Conservation (phyloP, 2,888 invertebrate genomes). For the Cerastoderma edule region DNA sequence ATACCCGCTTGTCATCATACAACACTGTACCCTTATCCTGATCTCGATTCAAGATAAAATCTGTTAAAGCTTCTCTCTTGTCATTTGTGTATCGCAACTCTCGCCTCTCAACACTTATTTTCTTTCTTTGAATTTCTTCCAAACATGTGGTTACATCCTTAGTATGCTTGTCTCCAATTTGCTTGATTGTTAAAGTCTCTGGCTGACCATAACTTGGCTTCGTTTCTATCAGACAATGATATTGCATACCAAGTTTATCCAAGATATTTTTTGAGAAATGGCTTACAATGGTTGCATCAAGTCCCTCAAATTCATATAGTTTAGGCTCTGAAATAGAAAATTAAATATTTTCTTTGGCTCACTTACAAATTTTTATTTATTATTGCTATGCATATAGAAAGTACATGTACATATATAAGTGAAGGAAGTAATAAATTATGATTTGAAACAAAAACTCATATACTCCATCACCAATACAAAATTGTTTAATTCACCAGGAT, state of each 20-base stretch:
- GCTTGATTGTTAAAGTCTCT: conserved; percentile 20
- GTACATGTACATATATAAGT: no score
- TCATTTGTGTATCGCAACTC: not conserved
- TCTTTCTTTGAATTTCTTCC: not conserved
- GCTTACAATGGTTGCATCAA: conserved; percentile 33
- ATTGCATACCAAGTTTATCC: not conserved
- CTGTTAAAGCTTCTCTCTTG: not conserved
- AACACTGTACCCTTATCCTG: not conserved
- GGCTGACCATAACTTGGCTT: conserved; percentile 25
- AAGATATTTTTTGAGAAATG: conserved; percentile 31
- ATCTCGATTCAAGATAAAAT: not conserved
- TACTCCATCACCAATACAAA: no score
- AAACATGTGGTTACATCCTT: not conserved
- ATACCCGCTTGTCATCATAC: not conserved
- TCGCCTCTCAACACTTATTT: not conserved
- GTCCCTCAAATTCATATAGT: conserved; percentile 2
- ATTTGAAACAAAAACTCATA: no score
- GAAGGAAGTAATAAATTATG: no score
- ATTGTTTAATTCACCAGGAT: no score
- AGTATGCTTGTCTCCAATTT: not conserved
- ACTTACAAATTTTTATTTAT: no score
- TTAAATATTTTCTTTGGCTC: no score
- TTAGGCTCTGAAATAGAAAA: not conserved
- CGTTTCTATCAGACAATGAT: conserved; percentile 6
- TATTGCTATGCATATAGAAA: no score